Evolutionary conservation across 2,888 invertebrate genomes (phyloP), one percentile per base, ranked within the genome.

Genomic region (Amphipyra tragopoginis): DNA sequence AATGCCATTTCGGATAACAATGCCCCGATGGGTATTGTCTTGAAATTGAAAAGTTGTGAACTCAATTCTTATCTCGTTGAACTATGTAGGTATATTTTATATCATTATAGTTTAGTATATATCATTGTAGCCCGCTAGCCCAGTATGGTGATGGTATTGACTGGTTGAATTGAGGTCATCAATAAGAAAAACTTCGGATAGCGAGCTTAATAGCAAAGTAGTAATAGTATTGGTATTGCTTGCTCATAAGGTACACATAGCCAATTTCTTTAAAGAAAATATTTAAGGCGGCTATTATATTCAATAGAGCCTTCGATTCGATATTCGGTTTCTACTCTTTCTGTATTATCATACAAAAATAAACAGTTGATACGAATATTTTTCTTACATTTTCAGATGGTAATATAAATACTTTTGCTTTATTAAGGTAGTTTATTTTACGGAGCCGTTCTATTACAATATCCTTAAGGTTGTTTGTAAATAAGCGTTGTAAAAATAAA

Each of bases 401-500:
- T 38, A 68, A 51, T 38, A 62, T 45, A 67, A 57, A 44, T 13
- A 44, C 33, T 14, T 13, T 58, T 49, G 48, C 48, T 68, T 73
- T 68, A 62, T 54, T 50, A 45, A 55, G 54, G 61, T 49, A 57
- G 62, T 63, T n/a, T 58, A 45, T 55, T 62, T 57, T 54, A 53
- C 34, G n/a, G 44, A 48, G 48, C 38, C 38, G 50, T 75, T 53
- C 71, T 64, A 75, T 72, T 75, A 63, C 64, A 44, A 70, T 53
- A 64, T 72, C 56, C 49, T 70, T 65, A 51, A 51, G 50, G 36
- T 38, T 53, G 55, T 70, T 75, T 64, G 59, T 75, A 64, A 59
- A 75, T 60, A 65, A 65, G 70, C 44, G 56, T 42, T 55, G 63
- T 59, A 43, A 44, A 40, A 74, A 69, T 47, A 56, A 68, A 68